phyloP scores from a whole-genome alignment of 2,888 invertebrate species.

The Standfussiana lucernea region DNA sequence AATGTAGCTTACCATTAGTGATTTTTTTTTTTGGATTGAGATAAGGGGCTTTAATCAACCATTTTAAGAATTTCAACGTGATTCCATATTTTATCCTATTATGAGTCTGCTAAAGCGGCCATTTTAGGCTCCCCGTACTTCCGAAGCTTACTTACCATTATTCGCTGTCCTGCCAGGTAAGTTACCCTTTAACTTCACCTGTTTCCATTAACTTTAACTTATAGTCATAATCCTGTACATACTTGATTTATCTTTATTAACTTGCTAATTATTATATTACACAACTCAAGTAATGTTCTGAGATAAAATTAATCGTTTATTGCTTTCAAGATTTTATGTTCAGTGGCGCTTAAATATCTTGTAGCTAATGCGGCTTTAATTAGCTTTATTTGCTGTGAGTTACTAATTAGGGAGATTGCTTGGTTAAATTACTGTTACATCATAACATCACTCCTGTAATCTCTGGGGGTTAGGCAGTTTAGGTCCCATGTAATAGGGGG shows the following conservation, averaged over 20 bases:
- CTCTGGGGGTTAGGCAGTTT: no score
- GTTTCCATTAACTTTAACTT: neutral
- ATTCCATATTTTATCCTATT: no score
- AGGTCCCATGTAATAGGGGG: no score
- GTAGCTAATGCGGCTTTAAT: conserved; percentile 7
- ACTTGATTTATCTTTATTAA: conserved; percentile 7
- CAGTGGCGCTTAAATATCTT: conserved; percentile 15
- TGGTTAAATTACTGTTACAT: neutral
- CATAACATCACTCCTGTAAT: no score
- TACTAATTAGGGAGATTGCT: neutral
- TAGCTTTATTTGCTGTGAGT: conserved; percentile 26
- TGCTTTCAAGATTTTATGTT: conserved; percentile 31
- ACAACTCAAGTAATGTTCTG: conserved; percentile 15
- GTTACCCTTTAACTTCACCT: neutral
- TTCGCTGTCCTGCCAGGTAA: neutral
- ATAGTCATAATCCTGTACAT: neutral
- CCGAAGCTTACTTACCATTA: neutral
- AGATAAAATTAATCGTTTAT: conserved; percentile 30
- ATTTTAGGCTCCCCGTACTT: neutral
- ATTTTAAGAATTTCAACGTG: no score
- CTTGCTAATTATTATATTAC: conserved; percentile 1
- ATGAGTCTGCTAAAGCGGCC: no score
- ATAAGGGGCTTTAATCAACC: no score
- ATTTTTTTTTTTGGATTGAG: no score
- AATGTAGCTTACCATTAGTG: no score